These are phyloP conservation scores for Gymnorhina tibicen DNA, from an alignment of 2,113 vertebrate genomes.

Conservation along the genomic window DNA sequence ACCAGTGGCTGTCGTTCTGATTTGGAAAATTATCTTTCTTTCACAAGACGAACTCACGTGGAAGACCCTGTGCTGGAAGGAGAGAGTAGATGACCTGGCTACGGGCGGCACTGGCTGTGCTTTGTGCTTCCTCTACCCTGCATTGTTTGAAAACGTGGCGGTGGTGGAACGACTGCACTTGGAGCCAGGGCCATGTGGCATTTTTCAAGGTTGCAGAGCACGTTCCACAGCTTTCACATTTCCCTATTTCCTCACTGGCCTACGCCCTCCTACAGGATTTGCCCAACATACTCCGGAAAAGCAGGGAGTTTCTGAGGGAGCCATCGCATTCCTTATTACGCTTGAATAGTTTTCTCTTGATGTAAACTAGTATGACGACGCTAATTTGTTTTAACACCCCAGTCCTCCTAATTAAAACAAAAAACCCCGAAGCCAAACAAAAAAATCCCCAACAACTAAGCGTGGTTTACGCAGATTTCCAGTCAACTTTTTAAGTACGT, in stretches of 20 bases:
- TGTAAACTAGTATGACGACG: accelerated
- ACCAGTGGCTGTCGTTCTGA: neutral
- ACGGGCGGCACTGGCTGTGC: too few relatives aligned
- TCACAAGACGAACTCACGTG: neutral
- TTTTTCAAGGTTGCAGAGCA: neutral
- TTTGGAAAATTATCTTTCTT: neutral
- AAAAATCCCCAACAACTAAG: neutral
- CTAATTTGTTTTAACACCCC: neutral
- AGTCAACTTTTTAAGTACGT: neutral
- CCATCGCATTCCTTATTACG: neutral
- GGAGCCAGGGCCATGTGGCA: too few relatives aligned
- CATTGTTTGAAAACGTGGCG: too few relatives aligned
- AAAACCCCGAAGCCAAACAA: neutral
- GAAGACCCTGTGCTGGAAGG: neutral
- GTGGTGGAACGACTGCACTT: neutral
- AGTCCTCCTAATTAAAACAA: neutral
- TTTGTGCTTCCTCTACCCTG: neutral
- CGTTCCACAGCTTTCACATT: neutral
- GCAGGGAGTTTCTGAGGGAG: neutral
- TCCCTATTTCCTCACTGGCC: neutral
- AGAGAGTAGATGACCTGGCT: too few relatives aligned
- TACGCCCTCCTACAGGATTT: neutral
- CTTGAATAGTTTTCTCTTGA: neutral
- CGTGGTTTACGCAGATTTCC: neutral
- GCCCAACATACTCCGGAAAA: neutral